Evolutionary conservation across 2,797 vertebrate genomes (phyloP).

Genomic region (Glossophaga mutica): DNA sequence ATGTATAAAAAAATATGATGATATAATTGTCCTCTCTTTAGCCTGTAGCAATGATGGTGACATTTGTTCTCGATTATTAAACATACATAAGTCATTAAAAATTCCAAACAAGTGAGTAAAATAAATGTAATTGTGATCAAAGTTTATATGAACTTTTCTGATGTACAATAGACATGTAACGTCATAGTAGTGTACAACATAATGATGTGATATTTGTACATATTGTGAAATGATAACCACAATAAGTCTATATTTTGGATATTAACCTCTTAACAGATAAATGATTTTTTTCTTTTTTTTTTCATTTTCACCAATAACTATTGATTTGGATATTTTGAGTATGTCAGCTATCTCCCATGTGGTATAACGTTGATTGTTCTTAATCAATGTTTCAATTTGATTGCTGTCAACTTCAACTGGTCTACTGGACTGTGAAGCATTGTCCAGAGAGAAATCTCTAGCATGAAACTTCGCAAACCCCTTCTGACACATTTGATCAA

Average conservation of each 20-base stretch:
- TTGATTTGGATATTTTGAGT: too few species aligned
- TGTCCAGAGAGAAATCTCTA: too few species aligned
- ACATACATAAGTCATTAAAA: conserved; percentile 47
- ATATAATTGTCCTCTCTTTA: conserved; percentile 63
- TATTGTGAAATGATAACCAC: background rate
- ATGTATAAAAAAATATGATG: background rate
- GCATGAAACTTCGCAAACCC: too few species aligned
- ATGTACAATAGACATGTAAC: background rate
- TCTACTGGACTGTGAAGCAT: too few species aligned
- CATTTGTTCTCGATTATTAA: conserved; percentile 70
- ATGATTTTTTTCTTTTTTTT: too few species aligned
- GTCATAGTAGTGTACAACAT: background rate
- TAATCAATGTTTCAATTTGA: too few species aligned
- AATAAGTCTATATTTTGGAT: background rate
- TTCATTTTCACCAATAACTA: too few species aligned
- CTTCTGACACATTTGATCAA: too few species aligned
- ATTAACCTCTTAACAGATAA: background rate
- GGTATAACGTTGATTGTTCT: too few species aligned
- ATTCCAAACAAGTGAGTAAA: background rate
- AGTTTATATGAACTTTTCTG: background rate
- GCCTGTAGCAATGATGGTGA: conserved; percentile 43
- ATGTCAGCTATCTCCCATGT: too few species aligned
- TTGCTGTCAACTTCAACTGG: too few species aligned
- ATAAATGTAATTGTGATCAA: background rate
- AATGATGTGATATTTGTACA: background rate